phyloP scores from a whole-genome alignment of 2,113 vertebrate species.

The Corydoras sp. region DNA sequence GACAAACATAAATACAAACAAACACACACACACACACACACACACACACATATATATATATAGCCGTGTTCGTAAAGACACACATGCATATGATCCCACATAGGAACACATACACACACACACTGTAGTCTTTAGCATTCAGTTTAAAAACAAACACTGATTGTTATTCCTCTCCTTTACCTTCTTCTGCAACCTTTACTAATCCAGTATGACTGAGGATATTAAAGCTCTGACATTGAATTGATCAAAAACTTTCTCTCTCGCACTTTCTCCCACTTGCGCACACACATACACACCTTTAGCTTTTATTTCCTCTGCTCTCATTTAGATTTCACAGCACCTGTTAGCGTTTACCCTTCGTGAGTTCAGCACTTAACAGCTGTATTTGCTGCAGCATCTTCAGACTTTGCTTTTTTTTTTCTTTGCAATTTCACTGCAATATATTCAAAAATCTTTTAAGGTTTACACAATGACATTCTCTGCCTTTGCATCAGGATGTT shows the following conservation, averaged over 20 bases:
- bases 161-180: slow-evolving; percentile 17
- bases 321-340: slow-evolving; percentile 1
- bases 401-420: no score
- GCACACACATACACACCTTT: no score
- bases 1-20: no score
- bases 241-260: slow-evolving; percentile 13
- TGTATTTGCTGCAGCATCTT: no score
- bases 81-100: no score
- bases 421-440: no score
- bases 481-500: no score
- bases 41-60: no score
- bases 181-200: slow-evolving; percentile 3
- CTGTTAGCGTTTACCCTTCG: background rate
- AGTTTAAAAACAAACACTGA: slow-evolving; percentile 21
- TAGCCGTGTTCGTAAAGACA: no score
- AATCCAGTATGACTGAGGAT: slow-evolving; percentile 20
- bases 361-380: background rate
- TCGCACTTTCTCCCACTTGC: background rate
- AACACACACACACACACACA: no score
- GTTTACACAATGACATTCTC: no score
- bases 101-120: background rate
- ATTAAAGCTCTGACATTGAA: slow-evolving; percentile 21
- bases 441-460: no score
- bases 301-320: background rate
- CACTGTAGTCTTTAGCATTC: slow-evolving; percentile 11